Evolutionary conservation across 2,888 invertebrate species (phyloP), one percentile per base, ranked within the genome.

Genomic region (Drosophila suboccidentalis): DNA sequence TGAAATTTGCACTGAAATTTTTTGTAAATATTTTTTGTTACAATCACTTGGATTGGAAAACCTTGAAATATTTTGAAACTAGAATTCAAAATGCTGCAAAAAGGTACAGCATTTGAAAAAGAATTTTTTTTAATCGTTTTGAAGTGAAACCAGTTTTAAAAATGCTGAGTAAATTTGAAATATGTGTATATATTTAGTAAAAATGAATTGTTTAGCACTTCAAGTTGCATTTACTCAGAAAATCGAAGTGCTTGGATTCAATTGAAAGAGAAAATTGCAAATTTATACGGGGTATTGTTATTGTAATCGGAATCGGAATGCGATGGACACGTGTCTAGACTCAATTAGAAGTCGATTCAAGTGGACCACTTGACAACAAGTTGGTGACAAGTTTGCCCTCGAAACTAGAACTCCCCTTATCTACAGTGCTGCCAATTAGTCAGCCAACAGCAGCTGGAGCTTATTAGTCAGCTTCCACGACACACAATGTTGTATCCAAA

Each of bases 111-210:
- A 59, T 49, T 53, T 36, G 6, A 19, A 2, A 11, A 29, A 47
- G 36, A n/a, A 71, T 44, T 11, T 47, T 62, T 67, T 55, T 46
- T 58, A 75, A 75, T 71, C 46, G 5, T 34, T 13, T n/a, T n/a
- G 3, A 47, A 41, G 26, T 46, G 8, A 71, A 80, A 80, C 83
- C 74, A 77, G 80, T 80, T 82, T 63, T 62, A 22, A 62, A 64
- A 67, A 54, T 57, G 17, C 47, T 53, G 58, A 64, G 47, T 46
- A 41, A 13, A 63, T 49, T 39, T 13, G 9, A 47, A 44, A 43
- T 53, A 22, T 51, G n/a, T 41, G n/a, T n/a, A 43, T 36, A 9
- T 22, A 11, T 17, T 19, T 43, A 26, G 4, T 26, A 19, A 34
- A 46, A 34, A 32, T 15, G 17, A 51, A 41, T 64, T 53, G 36